Conservation (phyloP, 2,797 vertebrate species). For the Mormyrus hasselquistii region DNA sequence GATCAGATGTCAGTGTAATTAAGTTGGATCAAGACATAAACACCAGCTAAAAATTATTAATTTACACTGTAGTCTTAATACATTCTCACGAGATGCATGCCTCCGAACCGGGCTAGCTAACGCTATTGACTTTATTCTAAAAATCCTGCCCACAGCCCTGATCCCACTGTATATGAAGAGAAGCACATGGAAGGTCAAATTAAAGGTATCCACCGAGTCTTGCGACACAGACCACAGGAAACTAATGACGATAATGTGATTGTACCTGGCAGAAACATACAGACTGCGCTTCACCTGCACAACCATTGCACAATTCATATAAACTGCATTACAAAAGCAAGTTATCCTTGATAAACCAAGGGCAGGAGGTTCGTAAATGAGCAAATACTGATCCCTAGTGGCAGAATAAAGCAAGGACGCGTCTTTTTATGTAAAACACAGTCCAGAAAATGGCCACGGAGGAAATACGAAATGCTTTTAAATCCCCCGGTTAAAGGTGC, state of each 20-base stretch:
- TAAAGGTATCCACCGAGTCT: neutral
- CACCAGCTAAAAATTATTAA: neutral
- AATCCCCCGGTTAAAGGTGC: neutral
- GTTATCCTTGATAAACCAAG: neutral
- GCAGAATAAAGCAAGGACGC: neutral
- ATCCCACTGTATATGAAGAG: neutral
- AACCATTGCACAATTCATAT: neutral
- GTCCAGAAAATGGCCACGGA: neutral
- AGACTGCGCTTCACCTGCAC: neutral
- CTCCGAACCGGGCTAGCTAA: neutral
- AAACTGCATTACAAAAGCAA: neutral
- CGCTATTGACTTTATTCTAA: neutral
- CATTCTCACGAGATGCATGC: neutral
- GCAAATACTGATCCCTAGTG: neutral
- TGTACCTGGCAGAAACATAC: neutral
- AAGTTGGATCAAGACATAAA: neutral
- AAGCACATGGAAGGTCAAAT: neutral
- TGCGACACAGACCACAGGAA: neutral
- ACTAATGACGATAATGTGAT: neutral
- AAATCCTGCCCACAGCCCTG: neutral
- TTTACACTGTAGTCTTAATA: neutral
- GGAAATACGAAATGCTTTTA: constrained; percentile 1
- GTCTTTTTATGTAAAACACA: neutral
- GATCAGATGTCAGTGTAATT: neutral
- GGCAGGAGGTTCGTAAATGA: neutral